These are phyloP conservation scores for Phyllostomus hastatus DNA, from an alignment of 2,113 vertebrate genomes.

Conservation along the genomic window DNA sequence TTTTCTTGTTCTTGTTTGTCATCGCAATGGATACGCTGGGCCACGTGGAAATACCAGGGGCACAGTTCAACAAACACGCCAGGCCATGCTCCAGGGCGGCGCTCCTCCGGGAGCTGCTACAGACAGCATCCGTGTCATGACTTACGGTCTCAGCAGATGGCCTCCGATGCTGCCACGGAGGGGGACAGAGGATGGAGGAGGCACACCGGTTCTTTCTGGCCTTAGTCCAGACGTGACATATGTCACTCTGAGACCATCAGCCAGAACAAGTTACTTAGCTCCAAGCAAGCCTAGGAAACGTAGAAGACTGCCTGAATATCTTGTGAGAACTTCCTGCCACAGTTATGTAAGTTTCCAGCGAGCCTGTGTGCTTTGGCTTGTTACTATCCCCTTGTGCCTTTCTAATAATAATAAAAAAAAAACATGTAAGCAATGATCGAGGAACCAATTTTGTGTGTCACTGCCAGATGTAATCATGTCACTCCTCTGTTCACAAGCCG, in stretches of 20 bases:
- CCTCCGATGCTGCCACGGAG: not conserved
- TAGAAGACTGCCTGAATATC: not conserved
- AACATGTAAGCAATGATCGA: slow-evolving; percentile 46
- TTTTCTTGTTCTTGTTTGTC: not conserved
- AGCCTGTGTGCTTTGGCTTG: not conserved
- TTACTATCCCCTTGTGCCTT: not conserved
- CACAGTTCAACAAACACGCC: not conserved
- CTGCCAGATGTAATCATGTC: slow-evolving; percentile 47
- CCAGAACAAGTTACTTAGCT: not conserved
- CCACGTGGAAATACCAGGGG: not conserved
- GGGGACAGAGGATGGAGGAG: not conserved
- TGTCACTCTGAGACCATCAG: not conserved
- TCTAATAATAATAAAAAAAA: slow-evolving; percentile 1
- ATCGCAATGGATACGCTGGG: not conserved
- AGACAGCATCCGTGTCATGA: not conserved
- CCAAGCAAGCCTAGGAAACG: not conserved
- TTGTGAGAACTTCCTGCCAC: not conserved
- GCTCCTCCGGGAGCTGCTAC: not conserved
- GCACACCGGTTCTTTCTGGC: not conserved
- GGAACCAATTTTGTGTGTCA: slow-evolving; percentile 50
- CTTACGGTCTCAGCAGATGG: not conserved
- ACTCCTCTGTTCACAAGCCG: not conserved
- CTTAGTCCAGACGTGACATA: not conserved
- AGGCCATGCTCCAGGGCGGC: not conserved
- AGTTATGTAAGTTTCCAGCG: not conserved